Evolutionary conservation across 2,888 invertebrate species (phyloP).

Genomic region (Branchipolynoe longqiensis): DNA sequence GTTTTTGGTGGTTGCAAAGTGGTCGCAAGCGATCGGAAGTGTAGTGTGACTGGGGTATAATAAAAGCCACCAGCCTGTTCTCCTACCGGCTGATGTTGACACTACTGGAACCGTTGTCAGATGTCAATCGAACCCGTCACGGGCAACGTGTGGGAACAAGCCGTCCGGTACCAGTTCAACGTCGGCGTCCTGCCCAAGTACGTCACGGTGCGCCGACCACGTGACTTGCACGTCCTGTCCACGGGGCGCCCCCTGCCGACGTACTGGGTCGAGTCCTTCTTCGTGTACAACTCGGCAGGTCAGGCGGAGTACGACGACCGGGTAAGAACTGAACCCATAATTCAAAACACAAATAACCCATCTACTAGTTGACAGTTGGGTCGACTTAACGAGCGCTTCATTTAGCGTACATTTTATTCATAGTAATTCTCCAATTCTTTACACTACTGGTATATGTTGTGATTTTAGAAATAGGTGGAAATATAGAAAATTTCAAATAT

Average conservation of each 20-base stretch:
- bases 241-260: slow-evolving; percentile 60
- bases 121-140: slow-evolving; percentile 65
- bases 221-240: slow-evolving; percentile 7
- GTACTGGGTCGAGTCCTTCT: slow-evolving; percentile 63
- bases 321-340: slow-evolving; percentile 58
- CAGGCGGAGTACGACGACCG: slow-evolving; percentile 59
- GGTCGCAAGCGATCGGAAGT: no score
- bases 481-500: no score
- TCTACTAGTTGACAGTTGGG: not conserved
- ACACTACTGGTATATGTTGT: not conserved
- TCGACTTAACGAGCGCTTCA: no score
- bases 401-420: no score
- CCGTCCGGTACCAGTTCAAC: slow-evolving; percentile 62
- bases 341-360: no score
- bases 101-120: slow-evolving; percentile 47
- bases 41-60: no score
- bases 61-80: no score
- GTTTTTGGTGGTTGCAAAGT: no score
- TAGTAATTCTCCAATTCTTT: no score
- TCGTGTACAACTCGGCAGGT: slow-evolving; percentile 54
- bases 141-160: slow-evolving; percentile 62
- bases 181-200: slow-evolving; percentile 55
- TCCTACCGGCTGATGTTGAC: no score
- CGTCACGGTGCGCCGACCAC: not conserved
- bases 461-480: no score